A percentile compares a stretch with the other conserved stretches of the same genome.
Conservation (phyloP, 1,140 invertebrate genomes). For the Ips typographus region DNA sequence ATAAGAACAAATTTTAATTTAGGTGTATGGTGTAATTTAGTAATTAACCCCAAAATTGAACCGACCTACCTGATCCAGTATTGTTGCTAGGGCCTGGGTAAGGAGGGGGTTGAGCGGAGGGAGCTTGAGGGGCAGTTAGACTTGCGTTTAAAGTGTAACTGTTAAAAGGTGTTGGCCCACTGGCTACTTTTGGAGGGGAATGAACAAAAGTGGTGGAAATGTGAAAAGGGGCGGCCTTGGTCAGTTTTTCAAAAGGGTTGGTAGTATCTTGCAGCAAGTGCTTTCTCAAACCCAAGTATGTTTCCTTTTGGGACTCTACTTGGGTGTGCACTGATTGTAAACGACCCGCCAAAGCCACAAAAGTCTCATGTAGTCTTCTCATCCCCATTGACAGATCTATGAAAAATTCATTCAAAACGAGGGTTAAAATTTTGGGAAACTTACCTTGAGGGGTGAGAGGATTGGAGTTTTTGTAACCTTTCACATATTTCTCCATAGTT, state of each 20-base stretch:
- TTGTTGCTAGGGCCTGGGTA: slow-evolving; percentile 27
- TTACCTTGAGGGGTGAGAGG: slow-evolving; percentile 68
- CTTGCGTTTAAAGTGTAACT: slow-evolving; percentile 34
- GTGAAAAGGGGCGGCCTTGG: slow-evolving; percentile 41
- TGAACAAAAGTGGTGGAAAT: slow-evolving; percentile 36
- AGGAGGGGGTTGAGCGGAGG: slow-evolving; percentile 19
- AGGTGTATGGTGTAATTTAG: background rate
- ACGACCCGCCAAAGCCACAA: slow-evolving; percentile 81
- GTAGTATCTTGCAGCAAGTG: slow-evolving; percentile 75
- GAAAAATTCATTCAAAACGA: slow-evolving; percentile 5
- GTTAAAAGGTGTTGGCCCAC: slow-evolving; percentile 54
- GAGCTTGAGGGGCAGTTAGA: slow-evolving; percentile 29
- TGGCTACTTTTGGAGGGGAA: slow-evolving; percentile 42
- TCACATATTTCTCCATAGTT: slow-evolving; percentile 71
- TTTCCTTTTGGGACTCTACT: slow-evolving; percentile 75
- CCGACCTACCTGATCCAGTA: slow-evolving; percentile 35
- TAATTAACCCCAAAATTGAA: background rate
- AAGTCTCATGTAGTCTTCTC: slow-evolving; percentile 78
- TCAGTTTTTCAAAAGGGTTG: slow-evolving; percentile 72
- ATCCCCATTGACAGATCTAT: slow-evolving; percentile 70
- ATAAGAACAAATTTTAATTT: no score
- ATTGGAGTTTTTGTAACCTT: slow-evolving; percentile 65
- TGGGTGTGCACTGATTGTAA: slow-evolving; percentile 74
- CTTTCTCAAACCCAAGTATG: slow-evolving; percentile 77
- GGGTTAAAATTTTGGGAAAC: slow-evolving; percentile 15